A percentile compares a stretch with the other conserved stretches of the same genome.
Evolutionary conservation across 2,797 vertebrate genomes (phyloP).

Genomic region (Manis javanica): DNA sequence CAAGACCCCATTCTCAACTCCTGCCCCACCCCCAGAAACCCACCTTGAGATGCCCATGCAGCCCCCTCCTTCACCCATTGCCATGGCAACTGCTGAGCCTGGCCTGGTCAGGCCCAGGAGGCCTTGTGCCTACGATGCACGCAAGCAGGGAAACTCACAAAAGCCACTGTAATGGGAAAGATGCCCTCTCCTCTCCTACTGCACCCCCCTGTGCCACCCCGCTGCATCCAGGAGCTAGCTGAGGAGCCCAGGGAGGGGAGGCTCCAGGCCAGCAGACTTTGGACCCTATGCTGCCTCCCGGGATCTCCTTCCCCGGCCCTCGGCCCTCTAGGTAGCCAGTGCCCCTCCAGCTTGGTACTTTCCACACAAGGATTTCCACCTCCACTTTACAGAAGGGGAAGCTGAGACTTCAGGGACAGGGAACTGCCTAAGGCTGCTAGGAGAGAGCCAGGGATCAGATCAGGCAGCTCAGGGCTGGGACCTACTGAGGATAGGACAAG

Average conservation of each 20-base stretch:
- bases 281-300: background rate
- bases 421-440: background rate
- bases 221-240: background rate
- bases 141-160: background rate
- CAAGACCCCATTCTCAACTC: background rate
- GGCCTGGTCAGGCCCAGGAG: slow-evolving; percentile 55
- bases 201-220: background rate
- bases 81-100: slow-evolving; percentile 74
- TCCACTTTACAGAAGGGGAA: background rate
- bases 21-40: background rate
- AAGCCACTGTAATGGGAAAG: background rate
- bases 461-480: background rate
- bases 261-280: slow-evolving; percentile 39
- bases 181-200: background rate
- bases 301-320: background rate
- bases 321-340: background rate
- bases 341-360: background rate
- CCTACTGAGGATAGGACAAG: background rate
- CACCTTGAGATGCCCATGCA: background rate
- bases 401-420: background rate
- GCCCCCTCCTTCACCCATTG: slow-evolving; percentile 38
- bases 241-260: background rate
- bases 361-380: background rate
- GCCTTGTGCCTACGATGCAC: slow-evolving; percentile 45
- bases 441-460: background rate